These are phyloP conservation scores for Lophius piscatorius DNA, from an alignment of 2,113 vertebrate genomes.

Conservation along the genomic window DNA sequence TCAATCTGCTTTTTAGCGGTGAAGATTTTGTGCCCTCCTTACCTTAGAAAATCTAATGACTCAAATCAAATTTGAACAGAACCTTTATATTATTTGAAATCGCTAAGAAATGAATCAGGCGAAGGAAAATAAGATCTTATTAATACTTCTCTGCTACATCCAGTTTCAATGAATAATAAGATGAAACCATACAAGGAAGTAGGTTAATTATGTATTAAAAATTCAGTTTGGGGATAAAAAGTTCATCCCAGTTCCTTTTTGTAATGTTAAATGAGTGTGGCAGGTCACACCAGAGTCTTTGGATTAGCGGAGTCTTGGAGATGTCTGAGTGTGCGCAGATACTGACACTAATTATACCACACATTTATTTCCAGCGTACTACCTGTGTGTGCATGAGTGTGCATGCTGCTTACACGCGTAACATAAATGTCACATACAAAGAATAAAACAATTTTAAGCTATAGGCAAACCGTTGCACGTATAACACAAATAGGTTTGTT, in stretches of 20 bases:
- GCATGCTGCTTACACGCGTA: too few species aligned
- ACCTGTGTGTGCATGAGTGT: too few species aligned
- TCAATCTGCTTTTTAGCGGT: slow-evolving; percentile 10
- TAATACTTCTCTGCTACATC: slow-evolving; percentile 32
- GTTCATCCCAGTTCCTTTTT: slow-evolving; percentile 27
- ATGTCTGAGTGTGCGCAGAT: slow-evolving; percentile 30
- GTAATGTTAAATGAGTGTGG: slow-evolving; percentile 38
- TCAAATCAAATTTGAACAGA: slow-evolving; percentile 39
- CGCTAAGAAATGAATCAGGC: slow-evolving; percentile 30
- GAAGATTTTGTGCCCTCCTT: slow-evolving; percentile 19
- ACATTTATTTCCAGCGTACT: too few species aligned
- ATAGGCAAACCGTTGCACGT: too few species aligned
- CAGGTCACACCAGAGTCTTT: slow-evolving; percentile 34
- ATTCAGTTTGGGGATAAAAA: slow-evolving; percentile 43
- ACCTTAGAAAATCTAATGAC: slow-evolving; percentile 19
- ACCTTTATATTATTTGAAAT: slow-evolving; percentile 36
- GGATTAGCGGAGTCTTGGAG: slow-evolving; percentile 32
- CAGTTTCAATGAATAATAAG: slow-evolving; percentile 29
- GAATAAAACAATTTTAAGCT: too few species aligned
- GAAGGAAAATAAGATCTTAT: slow-evolving; percentile 13
- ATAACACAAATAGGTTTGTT: too few species aligned
- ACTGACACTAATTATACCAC: slow-evolving; percentile 42
- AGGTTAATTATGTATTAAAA: slow-evolving; percentile 59
- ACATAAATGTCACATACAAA: too few species aligned
- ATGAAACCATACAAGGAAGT: slow-evolving; percentile 33